A percentile compares a stretch with the other conserved stretches of the same genome.
phyloP scores from a whole-genome alignment of 2,113 vertebrate genomes.

The Meleagris gallopavo region DNA sequence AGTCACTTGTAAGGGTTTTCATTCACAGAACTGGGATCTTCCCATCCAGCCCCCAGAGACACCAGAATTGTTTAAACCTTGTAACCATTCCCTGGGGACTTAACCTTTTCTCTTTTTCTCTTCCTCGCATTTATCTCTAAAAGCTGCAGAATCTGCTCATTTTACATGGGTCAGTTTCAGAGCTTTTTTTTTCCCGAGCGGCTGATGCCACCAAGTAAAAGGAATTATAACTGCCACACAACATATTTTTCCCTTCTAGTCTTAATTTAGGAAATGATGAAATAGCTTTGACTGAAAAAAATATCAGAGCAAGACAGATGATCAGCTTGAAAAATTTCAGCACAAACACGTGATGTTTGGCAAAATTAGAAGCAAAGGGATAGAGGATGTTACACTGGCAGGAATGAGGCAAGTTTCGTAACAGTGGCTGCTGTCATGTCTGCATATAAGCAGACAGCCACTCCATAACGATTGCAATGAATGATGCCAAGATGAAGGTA shows the following conservation, averaged over 20 bases:
- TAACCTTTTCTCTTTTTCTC: not conserved
- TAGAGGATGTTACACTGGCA: slow-evolving; percentile 2
- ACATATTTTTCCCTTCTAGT: not conserved
- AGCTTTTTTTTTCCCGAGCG: not conserved
- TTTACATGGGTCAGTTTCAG: not conserved
- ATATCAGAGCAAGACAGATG: not conserved
- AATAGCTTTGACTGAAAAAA: not conserved
- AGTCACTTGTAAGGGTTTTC: not conserved
- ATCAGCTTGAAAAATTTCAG: slow-evolving; percentile 15
- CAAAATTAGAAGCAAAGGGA: slow-evolving; percentile 36
- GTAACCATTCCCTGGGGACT: not conserved
- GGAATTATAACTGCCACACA: not conserved
- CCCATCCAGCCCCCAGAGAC: not conserved
- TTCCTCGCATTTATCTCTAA: not conserved
- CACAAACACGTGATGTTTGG: not conserved
- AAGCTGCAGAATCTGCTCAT: not conserved
- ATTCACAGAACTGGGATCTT: not conserved
- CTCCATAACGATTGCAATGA: not conserved
- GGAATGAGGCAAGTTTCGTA: slow-evolving; percentile 9
- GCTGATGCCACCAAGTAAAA: not conserved
- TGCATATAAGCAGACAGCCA: not conserved
- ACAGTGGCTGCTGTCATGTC: not conserved
- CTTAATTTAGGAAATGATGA: not conserved
- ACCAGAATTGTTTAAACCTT: not conserved
- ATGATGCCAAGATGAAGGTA: not conserved